A percentile compares a stretch with the other conserved stretches of the same genome.
Conservation (phyloP, 2,797 vertebrate genomes). For the Eulemur coronatus region DNA sequence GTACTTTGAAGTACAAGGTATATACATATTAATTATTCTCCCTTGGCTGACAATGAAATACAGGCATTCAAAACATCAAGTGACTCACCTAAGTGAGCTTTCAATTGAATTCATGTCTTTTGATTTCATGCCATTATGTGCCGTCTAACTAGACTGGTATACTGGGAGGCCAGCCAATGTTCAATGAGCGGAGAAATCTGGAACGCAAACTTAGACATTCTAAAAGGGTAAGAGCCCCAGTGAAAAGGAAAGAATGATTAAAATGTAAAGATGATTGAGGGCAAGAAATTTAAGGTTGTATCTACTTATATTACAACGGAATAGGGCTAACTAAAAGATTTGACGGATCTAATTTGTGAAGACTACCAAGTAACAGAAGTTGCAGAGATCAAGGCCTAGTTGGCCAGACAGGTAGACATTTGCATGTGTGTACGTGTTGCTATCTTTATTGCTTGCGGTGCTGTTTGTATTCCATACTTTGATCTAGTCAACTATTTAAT, state of each 20-base stretch:
- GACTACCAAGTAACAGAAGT: not conserved
- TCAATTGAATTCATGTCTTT: conserved; percentile 15
- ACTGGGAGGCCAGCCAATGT: not conserved
- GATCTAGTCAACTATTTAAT: not conserved
- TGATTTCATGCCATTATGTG: not conserved
- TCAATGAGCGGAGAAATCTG: not conserved
- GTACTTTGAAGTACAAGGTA: conserved; percentile 15
- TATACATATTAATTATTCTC: conserved; percentile 3
- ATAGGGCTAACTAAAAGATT: not conserved
- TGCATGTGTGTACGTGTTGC: too few species aligned
- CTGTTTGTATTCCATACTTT: not conserved
- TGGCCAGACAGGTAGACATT: not conserved
- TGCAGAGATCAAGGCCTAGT: not conserved
- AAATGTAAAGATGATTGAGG: not conserved
- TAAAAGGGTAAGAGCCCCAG: not conserved
- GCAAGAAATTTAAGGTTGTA: not conserved
- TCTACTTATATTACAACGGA: not conserved
- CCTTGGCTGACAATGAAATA: conserved; percentile 6
- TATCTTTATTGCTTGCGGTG: not conserved
- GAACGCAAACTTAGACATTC: not conserved
- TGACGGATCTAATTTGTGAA: not conserved
- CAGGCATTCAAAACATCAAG: not conserved
- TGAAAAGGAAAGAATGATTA: not conserved
- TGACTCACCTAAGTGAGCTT: conserved; percentile 32
- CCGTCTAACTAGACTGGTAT: not conserved